These are phyloP conservation scores for Epistrophe eligans DNA, from an alignment of 2,888 invertebrate species.

Conservation along the genomic window DNA sequence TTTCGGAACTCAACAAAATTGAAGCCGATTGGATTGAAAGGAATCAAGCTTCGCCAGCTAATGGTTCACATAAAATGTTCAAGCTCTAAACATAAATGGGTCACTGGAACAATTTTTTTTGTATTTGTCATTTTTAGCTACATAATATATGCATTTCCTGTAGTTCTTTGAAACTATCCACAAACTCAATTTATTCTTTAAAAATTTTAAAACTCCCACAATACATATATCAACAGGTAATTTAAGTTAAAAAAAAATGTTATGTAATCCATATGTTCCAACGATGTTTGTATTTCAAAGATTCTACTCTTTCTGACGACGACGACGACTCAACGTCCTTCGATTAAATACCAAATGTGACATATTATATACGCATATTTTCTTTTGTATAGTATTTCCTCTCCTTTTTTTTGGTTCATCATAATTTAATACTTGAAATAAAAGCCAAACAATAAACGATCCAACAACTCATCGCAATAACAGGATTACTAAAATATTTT, in stretches of 20 bases:
- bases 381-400: slow-evolving; percentile 8
- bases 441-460: slow-evolving; percentile 36
- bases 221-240: background rate
- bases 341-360: background rate
- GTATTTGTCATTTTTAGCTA: no score
- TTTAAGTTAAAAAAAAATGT: background rate
- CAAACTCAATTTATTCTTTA: background rate
- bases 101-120: no score
- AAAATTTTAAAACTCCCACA: no score
- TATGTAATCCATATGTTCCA: background rate
- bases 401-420: slow-evolving; percentile 17
- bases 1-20: no score
- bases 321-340: background rate
- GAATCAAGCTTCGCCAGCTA: no score
- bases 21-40: no score
- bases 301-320: background rate
- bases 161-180: no score
- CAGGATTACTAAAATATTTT: slow-evolving; percentile 39
- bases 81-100: no score
- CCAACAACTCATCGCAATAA: slow-evolving; percentile 48
- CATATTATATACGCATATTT: background rate
- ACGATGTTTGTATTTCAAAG: background rate
- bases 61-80: no score
- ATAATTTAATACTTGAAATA: slow-evolving; percentile 12
- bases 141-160: no score